Evolutionary conservation across 2,113 vertebrate species (phyloP), one percentile per base, ranked within the genome.

Genomic region (Ornithorhynchus anatinus): DNA sequence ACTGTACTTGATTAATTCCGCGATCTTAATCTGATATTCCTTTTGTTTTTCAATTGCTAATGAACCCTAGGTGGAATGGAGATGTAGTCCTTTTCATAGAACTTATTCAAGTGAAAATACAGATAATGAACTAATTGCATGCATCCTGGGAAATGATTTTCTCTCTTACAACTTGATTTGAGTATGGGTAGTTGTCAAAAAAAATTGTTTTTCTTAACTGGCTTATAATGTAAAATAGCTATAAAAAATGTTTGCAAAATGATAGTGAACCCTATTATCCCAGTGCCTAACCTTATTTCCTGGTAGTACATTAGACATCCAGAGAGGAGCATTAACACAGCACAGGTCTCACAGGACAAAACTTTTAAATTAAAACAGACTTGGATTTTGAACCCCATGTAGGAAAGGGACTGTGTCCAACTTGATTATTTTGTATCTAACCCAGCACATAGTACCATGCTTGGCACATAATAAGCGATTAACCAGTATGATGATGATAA

Each of bases 181-280:
- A 77, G 78, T 77, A 87, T 79, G 86, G 86, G 78, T 64, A 83
- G 83, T 83, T 87, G 81, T 80, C 80, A 77, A 81, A 84, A 85
- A 81, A 80, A 72, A 84, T 78, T 79, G 79, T 81, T 87, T 50
- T 85, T 81, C 85, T 87, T 84, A 87, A 81, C 83, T 84, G 78
- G 83, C 83, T 87, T 81, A 50, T 53, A 80, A 64, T 84, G 48
- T 81, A 40, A 81, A 80, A 75, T 84, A 27, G 0, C 29, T 72
- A 75, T 81, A 69, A 56, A 29, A 51, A 64, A 81, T 75, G 51
- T 59, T 79, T 70, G 81, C 75, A 82, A 78, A 82, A 78, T 80
- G 82, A n/a, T n/a, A n/a, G n/a, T n/a, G n/a, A n/a, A n/a, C n/a
- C n/a, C n/a, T n/a, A n/a, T n/a, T n/a, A n/a, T n/a, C n/a, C n/a